A percentile compares a stretch with the other conserved stretches of the same genome.
These are phyloP conservation scores for Drosophila niveifrons DNA, from an alignment of 2,888 invertebrate genomes.

Conservation along the genomic window DNA sequence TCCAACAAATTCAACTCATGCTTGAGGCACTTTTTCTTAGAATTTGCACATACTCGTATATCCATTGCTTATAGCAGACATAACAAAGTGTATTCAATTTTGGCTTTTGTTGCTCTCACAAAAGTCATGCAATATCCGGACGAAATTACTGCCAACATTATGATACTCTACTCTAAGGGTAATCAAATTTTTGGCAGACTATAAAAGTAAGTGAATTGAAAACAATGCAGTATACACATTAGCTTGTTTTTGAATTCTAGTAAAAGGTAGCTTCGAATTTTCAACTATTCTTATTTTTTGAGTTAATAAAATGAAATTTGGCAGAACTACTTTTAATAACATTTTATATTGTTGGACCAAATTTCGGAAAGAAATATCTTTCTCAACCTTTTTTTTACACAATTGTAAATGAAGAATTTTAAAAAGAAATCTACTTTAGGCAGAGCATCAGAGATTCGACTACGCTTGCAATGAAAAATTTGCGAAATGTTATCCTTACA, in stretches of 20 bases:
- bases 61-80: slow-evolving; percentile 3
- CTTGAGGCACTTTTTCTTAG: slow-evolving; percentile 6
- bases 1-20: not conserved
- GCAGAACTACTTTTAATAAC: too few species aligned
- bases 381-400: too few species aligned
- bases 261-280: too few species aligned
- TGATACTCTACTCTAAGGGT: slow-evolving; percentile 9
- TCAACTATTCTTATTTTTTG: too few species aligned
- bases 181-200: too few species aligned
- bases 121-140: slow-evolving; percentile 18
- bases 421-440: not conserved
- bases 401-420: too few species aligned
- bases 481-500: not conserved
- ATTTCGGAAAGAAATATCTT: too few species aligned
- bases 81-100: slow-evolving; percentile 8
- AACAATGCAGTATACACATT: too few species aligned
- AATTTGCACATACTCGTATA: slow-evolving; percentile 5
- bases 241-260: too few species aligned
- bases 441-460: slow-evolving; percentile 1
- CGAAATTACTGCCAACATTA: slow-evolving; percentile 18
- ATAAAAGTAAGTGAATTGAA: too few species aligned
- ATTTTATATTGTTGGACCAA: too few species aligned
- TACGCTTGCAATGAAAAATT: not conserved
- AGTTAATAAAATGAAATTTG: too few species aligned
- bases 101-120: slow-evolving; percentile 12